Evolutionary conservation across 2,113 vertebrate species (phyloP), one percentile per base, ranked within the genome.

Genomic region (Phodopus roborovskii): DNA sequence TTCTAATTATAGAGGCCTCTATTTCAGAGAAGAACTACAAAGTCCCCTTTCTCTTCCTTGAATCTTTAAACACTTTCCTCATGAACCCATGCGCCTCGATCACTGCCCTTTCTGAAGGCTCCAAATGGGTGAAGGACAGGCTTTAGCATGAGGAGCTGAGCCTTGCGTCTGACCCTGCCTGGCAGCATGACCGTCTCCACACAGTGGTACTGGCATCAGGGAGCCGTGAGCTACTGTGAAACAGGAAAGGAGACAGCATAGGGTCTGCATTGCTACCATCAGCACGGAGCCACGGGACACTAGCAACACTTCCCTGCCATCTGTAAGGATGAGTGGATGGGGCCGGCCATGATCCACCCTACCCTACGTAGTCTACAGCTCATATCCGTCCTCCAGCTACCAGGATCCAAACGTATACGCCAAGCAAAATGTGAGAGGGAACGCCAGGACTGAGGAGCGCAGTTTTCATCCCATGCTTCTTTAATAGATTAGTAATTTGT

Each of bases 401-500:
- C 50, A 96, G 94, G 92, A n/a, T 83, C 90, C 84, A 95, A 98
- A 85, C 96, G 97, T 15, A 96, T 96, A 97, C 97, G 97, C 98
- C 98, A 97, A 98, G 97, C 94, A 98, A 97, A 98, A 98, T 90
- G 97, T 26, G 97, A 97, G 93, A 97, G 96, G 93, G 97, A 98
- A 95, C 98, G 96, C 97, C 98, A 98, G 98, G 98, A 98, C 97
- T 95, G 97, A 98, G 98, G 94, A 98, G 96, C 91, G 90, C 98
- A 97, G 97, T 98, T 98, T 98, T 97, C 97, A 98, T 98, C 99
- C 98, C 98, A 98, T 99, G 99, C 98, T 99, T 98, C 98, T 98
- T 98, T 99, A 99, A 99, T 99, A 98, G 99, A 98, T 99, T 98
- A 99, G 99, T 99, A 99, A 99, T 99, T 99, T 99, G 98, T 98